Base-by-base conservation (phyloP, 2,797 vertebrate species). In the Liasis olivaceus region DNA sequence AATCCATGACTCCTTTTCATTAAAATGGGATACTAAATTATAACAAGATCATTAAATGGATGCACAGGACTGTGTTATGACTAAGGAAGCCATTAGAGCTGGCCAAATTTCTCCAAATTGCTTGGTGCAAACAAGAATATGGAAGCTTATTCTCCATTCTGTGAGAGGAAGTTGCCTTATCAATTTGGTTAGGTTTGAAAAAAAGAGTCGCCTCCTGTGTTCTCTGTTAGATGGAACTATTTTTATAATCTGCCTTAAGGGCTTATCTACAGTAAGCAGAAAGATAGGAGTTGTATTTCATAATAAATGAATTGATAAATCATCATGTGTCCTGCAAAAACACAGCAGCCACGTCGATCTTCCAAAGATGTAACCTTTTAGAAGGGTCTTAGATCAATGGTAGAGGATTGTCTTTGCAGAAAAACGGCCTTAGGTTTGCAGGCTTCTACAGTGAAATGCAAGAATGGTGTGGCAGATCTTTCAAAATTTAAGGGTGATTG, bases 31-130 rank as follows among this genome's bases (percentile, higher is more conserved):
- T 54, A 93, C 81, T 17, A 87, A 94, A 90, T 93, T 91, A 58
- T 94, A 90, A 95, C 51, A 92, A 95, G 93, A 91, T 91, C 92
- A 93, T 90, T 84, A 95, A 96, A 81, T 87, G 85, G 94, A 91
- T 85, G 93, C 56, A 72, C 28, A 7, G 92, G 95, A 90, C 77
- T 91, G 90, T 89, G 93, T 91, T 95, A 89, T 69, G 63, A 84
- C 90, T 69, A 94, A 87, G 64, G 94, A 95, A 93, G 94, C 47
- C 91, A 93, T 86, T 93, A 92, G 90, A 60, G 47, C 42, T 42
- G 94, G 93, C 87, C 95, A 96, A 89, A 91, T 94, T 90, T 94
- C 89, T 59, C 90, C 66, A 92, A 90, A 90, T 90, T 94, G 72
- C 84, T 88, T 94, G 88, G 92, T 90, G 91, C 72, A 93, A n/a